Evolutionary conservation across 2,113 vertebrate genomes (phyloP).

Genomic region (Leucopsar rothschildi): DNA sequence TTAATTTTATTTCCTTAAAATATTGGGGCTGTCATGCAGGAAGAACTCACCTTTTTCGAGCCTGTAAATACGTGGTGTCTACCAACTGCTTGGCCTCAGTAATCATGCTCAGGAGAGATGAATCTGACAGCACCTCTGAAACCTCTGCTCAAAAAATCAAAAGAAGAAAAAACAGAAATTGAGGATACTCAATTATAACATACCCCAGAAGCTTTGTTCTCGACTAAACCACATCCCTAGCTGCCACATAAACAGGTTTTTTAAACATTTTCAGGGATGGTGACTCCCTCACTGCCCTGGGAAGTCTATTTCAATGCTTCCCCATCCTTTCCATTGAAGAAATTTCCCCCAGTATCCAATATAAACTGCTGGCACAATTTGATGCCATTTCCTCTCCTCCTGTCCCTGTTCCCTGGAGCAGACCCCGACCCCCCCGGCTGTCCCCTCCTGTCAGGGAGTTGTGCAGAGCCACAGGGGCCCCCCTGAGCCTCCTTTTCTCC

Average conservation of each 20-base stretch:
- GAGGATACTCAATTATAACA: background rate
- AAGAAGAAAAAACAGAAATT: background rate
- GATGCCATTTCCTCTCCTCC: background rate
- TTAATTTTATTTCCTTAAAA: background rate
- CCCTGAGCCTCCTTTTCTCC: background rate
- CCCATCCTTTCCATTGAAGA: background rate
- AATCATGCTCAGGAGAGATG: background rate
- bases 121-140: background rate
- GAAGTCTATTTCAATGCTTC: background rate
- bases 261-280: background rate
- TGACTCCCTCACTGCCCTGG: background rate
- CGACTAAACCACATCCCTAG: background rate
- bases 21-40: background rate
- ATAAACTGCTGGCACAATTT: background rate
- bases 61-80: background rate
- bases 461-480: background rate
- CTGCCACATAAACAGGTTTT: background rate
- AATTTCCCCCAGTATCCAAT: background rate
- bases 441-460: background rate
- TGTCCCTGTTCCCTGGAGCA: background rate
- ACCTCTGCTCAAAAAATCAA: background rate
- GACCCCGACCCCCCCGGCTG: fast-evolving
- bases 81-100: background rate
- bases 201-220: background rate
- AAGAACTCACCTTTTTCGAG: background rate